Evolutionary conservation across 92 coral and sea anemone genomes (phyloP).

Genomic region (Paragorgia papillata): DNA sequence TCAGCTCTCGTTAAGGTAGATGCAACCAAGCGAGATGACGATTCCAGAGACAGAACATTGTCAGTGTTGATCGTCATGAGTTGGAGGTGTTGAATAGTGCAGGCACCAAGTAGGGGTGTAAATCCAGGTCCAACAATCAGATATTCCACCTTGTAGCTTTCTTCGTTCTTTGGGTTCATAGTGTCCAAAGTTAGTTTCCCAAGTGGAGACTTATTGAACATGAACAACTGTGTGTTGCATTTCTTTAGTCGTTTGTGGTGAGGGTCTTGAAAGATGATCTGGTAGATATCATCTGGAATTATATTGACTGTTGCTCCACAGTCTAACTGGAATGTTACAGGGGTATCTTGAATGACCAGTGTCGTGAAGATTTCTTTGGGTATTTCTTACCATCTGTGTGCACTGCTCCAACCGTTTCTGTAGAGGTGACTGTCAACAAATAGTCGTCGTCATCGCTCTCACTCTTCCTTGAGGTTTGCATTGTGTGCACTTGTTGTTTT

Average conservation of each 20-base stretch:
- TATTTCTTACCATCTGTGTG: background rate
- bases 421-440: slow-evolving; percentile 29
- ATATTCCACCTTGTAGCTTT: slow-evolving; percentile 20
- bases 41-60: slow-evolving; percentile 21
- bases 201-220: slow-evolving; percentile 38
- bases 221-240: slow-evolving; percentile 11
- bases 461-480: slow-evolving; percentile 3
- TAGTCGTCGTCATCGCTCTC: slow-evolving; percentile 43
- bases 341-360: slow-evolving; percentile 23
- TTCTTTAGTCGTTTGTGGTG: background rate
- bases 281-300: slow-evolving; percentile 18
- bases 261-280: slow-evolving; percentile 23
- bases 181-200: slow-evolving; percentile 33
- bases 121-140: slow-evolving; percentile 37
- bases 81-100: slow-evolving; percentile 44
- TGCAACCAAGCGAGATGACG: background rate
- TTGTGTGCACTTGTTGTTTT: slow-evolving; percentile 6
- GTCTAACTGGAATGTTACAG: slow-evolving; percentile 38
- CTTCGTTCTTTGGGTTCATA: slow-evolving; percentile 44
- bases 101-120: slow-evolving; percentile 40
- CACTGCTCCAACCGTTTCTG: slow-evolving; percentile 8
- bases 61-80: slow-evolving; percentile 45
- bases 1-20: slow-evolving; percentile 18
- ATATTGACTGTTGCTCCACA: slow-evolving; percentile 45
- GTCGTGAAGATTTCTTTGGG: slow-evolving; percentile 46